Evolutionary conservation across 2,888 invertebrate species (phyloP).

Genomic region (Agapostemon virescens): DNA sequence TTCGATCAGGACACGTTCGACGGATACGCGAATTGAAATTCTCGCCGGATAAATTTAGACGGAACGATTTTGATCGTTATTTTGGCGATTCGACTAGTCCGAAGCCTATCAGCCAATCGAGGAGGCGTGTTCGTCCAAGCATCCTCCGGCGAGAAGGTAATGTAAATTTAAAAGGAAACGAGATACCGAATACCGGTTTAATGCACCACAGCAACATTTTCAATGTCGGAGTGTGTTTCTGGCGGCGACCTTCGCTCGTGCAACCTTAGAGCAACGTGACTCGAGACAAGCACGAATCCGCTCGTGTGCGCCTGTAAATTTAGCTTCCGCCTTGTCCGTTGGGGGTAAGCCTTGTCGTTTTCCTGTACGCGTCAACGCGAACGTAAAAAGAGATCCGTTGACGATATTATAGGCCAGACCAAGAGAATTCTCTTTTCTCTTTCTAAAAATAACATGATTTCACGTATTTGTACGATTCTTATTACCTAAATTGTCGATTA

Average conservation of each 20-base stretch:
- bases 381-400: background rate
- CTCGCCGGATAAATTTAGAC: slow-evolving; percentile 34
- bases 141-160: slow-evolving; percentile 24
- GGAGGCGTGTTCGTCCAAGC: slow-evolving; percentile 22
- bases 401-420: background rate
- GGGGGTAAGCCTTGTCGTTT: background rate
- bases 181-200: slow-evolving; percentile 40
- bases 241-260: slow-evolving; percentile 37
- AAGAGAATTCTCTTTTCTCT: background rate
- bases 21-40: slow-evolving; percentile 15
- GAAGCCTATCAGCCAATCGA: background rate
- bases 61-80: slow-evolving; percentile 37
- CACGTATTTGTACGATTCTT: no score
- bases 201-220: slow-evolving; percentile 37
- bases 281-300: slow-evolving; percentile 7
- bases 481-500: no score
- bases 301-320: background rate
- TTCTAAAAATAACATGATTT: no score
- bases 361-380: background rate
- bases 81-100: slow-evolving; percentile 27
- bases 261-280: slow-evolving; percentile 36
- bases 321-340: slow-evolving; percentile 28
- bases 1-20: slow-evolving; percentile 3
- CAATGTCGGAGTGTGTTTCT: slow-evolving; percentile 46
- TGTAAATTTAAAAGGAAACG: slow-evolving; percentile 40